Evolutionary conservation across 2,888 invertebrate species (phyloP), one percentile per base, ranked within the genome.

Genomic region (Bunonema sp.): DNA sequence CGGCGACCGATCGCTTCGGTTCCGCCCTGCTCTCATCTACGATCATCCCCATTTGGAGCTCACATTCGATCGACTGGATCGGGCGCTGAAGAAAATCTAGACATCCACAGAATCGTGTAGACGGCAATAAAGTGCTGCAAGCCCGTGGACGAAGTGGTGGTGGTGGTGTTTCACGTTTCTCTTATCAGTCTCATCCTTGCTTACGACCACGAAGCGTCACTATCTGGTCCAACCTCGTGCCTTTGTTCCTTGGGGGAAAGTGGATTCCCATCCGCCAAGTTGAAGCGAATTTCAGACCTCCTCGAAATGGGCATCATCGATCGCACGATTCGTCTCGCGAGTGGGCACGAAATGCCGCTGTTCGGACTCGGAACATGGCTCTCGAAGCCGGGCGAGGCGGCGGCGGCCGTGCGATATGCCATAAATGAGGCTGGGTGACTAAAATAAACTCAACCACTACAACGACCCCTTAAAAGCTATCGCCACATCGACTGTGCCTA

Each of bases 11-110:
- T 74, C 84, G 0, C 76, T 97, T 44, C 79, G 93, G 50, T 77
- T 93, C 52, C 77, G 93, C 53, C 91, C 91, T 18, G 80, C 88
- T 26, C 73, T 93, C 32, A 79, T 82, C 41, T 88, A 89, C 71
- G 77, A 81, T 61, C 79, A 80, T 50, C 77, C 80, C 47, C 93
- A 93, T 67, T 84, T 82, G 2, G 79, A 84, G 61, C 79, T 89
- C 53, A 85, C 88, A 70, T 75, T 91, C 55, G 84, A 87, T 57
- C 77, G 76, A 41, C 78, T 97, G 28, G 54, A 68, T 38, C 52
- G 64, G 31, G 61, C 69, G 2, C 52, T 71, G 44, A 61, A 58
- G 35, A 44, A 48, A n/a, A n/a, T n/a, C n/a, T n/a, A n/a, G n/a
- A n/a, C n/a, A n/a, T n/a, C n/a, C n/a, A n/a, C n/a, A n/a, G n/a